These are phyloP conservation scores for Zaprionus kolodkinae DNA, from an alignment of 1,140 invertebrate species.

Conservation along the genomic window DNA sequence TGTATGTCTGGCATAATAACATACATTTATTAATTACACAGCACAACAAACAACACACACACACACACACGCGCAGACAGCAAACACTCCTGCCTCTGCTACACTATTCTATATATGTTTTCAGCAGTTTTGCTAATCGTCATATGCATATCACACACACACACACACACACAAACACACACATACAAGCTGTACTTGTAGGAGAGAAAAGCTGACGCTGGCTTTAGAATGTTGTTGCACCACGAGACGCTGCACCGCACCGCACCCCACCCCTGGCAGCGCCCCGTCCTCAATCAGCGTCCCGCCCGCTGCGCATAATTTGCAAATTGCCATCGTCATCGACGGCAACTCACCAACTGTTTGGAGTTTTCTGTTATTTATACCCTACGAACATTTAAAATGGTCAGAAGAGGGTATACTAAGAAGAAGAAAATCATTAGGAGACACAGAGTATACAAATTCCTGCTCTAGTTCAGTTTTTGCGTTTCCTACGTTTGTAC, in stretches of 20 bases:
- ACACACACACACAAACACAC: slow-evolving; percentile 1
- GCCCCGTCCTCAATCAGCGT: slow-evolving; percentile 29
- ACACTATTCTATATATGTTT: slow-evolving; percentile 33
- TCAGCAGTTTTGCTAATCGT: slow-evolving; percentile 30
- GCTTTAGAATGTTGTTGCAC: slow-evolving; percentile 77
- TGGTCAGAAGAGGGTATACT: too few species aligned
- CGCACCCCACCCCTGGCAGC: slow-evolving; percentile 14
- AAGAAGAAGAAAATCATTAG: too few species aligned
- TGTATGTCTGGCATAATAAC: slow-evolving; percentile 58
- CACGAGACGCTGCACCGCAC: slow-evolving; percentile 40
- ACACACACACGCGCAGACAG: slow-evolving; percentile 29
- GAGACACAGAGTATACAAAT: too few species aligned
- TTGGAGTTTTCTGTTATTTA: slow-evolving; percentile 29
- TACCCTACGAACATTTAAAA: too few species aligned
- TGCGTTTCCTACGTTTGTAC: too few species aligned
- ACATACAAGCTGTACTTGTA: slow-evolving; percentile 14
- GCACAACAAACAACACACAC: slow-evolving; percentile 38
- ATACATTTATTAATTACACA: slow-evolving; percentile 80
- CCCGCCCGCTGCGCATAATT: slow-evolving; percentile 64
- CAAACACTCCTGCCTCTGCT: slow-evolving; percentile 33
- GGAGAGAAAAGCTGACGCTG: slow-evolving; percentile 61
- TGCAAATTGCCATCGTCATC: slow-evolving; percentile 66
- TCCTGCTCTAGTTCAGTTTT: too few species aligned
- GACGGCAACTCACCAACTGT: slow-evolving; percentile 29
- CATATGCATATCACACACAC: slow-evolving; percentile 35